phyloP scores from a whole-genome alignment of 2,797 vertebrate genomes.

The Poeciliopsis paucimaculata region DNA sequence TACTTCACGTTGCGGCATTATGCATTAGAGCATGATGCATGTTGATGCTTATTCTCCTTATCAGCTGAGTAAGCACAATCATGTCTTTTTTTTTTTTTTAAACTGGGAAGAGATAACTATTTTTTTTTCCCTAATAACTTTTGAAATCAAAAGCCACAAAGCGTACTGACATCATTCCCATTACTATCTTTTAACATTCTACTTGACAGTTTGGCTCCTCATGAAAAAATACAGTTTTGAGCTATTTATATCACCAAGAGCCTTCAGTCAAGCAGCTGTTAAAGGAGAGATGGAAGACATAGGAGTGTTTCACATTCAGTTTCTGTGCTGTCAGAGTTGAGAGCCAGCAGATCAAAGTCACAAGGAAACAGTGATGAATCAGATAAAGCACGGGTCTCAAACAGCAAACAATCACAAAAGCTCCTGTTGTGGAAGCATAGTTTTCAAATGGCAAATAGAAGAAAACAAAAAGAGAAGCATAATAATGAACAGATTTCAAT shows the following conservation, averaged over 20 bases:
- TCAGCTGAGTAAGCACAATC: slow-evolving; percentile 66
- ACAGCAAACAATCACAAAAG: slow-evolving; percentile 29
- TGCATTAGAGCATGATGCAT: slow-evolving; percentile 41
- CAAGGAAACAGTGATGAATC: slow-evolving; percentile 38
- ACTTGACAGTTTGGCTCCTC: slow-evolving; percentile 25
- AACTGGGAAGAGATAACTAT: slow-evolving; percentile 24
- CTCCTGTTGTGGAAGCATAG: slow-evolving; percentile 30
- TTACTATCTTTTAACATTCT: not conserved
- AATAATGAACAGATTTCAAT: slow-evolving; percentile 57
- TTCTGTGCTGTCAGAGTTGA: slow-evolving; percentile 42
- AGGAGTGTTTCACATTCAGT: slow-evolving; percentile 17
- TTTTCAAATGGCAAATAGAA: slow-evolving; percentile 17
- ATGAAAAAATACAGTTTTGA: slow-evolving; percentile 35
- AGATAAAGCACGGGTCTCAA: slow-evolving; percentile 17
- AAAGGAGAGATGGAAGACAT: not conserved
- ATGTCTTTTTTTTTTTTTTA: slow-evolving; percentile 56
- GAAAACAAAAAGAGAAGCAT: slow-evolving; percentile 23
- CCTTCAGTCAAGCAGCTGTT: slow-evolving; percentile 35
- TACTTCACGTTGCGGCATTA: slow-evolving; percentile 38
- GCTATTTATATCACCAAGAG: slow-evolving; percentile 28
- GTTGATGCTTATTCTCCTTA: slow-evolving; percentile 55
- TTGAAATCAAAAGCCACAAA: slow-evolving; percentile 29
- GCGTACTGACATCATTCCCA: not conserved
- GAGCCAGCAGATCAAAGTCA: slow-evolving; percentile 58
- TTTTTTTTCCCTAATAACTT: slow-evolving; percentile 36